These are phyloP conservation scores for Leucophenga montana DNA, from an alignment of 2,888 invertebrate genomes.

Conservation along the genomic window DNA sequence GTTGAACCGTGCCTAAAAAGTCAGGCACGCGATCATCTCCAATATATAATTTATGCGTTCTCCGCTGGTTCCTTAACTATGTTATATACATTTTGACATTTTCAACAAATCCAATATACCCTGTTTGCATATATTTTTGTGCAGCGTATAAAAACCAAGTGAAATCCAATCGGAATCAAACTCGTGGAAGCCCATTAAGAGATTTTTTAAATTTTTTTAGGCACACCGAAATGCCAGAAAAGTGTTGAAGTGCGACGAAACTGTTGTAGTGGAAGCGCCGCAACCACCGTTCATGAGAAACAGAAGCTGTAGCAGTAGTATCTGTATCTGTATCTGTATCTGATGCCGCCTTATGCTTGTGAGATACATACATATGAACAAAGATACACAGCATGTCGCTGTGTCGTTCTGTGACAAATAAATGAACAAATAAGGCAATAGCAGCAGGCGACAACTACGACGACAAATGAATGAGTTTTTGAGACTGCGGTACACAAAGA, in stretches of 20 bases:
- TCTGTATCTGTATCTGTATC: neutral
- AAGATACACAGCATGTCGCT: conserved; percentile 14
- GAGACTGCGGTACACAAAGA: neutral
- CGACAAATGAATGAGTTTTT: conserved; percentile 25
- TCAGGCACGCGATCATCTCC: no score
- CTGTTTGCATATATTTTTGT: neutral
- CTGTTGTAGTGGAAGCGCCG: conserved; percentile 28
- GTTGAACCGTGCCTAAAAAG: no score
- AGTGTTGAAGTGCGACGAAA: conserved; percentile 43
- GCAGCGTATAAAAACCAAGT: neutral
- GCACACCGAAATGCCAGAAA: conserved; percentile 36
- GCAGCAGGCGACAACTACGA: conserved; percentile 6
- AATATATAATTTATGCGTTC: no score
- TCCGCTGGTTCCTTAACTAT: no score
- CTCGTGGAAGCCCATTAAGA: conserved; percentile 55
- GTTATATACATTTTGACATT: no score
- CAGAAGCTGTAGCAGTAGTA: neutral
- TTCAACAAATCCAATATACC: neutral
- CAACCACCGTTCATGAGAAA: conserved; percentile 10
- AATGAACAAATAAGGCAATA: conserved; percentile 14
- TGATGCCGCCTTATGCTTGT: neutral
- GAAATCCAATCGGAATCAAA: conserved; percentile 2
- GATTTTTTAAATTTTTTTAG: conserved; percentile 53
- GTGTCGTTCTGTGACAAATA: conserved; percentile 10
- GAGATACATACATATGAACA: conserved; percentile 16